Base-by-base conservation (phyloP, 2,888 invertebrate genomes). In the Drosophila pseudotalamancana region DNA sequence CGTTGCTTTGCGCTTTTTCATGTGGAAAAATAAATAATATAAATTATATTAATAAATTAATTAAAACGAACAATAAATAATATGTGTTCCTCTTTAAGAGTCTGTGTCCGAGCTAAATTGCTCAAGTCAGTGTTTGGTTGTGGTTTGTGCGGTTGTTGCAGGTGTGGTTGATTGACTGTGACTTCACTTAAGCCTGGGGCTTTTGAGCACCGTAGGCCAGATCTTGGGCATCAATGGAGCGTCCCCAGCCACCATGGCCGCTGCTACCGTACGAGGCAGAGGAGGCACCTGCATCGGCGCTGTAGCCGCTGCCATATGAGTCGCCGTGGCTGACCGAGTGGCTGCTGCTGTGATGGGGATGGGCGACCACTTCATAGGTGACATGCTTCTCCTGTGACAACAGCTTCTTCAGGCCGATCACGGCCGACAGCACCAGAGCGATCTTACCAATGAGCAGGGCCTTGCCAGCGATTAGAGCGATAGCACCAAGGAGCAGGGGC, bases 361-460 rank as follows among this genome's bases (percentile, higher is more conserved):
- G 97, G 0, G 96, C 94, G 0, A 97, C 96, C 29, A 97, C 96
- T 90, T 97, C 97, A 89, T 97, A 97, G 4, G 97, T 97, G 71
- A 97, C 97, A 88, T 96, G 96, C 89, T 96, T 97, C 91, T 96
- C 95, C 88, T 95, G 95, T 1, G 95, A 94, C 73, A 97, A 91
- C 48, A 97, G 92, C 90, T 97, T 97, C 93, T 96, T 96, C 90
- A 97, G 91, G 3, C 96, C 96, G 85, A 97, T 96, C 61, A 97
- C 95, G 49, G 95, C 95, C 0, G 96, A 96, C 43, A 97, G 93
- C 40, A 97, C 96, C 71, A 97, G 92, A 23, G 97, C 97, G 87
- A 97, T 94, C 92, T 97, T 97, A 90, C 97, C 97, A 86, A 97
- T 95, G 73, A 97, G 91, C 82, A 97, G 92, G 46, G 97, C 97